A percentile compares a stretch with the other conserved stretches of the same genome.
Evolutionary conservation across 2,113 vertebrate genomes (phyloP).

Genomic region (Columba livia): DNA sequence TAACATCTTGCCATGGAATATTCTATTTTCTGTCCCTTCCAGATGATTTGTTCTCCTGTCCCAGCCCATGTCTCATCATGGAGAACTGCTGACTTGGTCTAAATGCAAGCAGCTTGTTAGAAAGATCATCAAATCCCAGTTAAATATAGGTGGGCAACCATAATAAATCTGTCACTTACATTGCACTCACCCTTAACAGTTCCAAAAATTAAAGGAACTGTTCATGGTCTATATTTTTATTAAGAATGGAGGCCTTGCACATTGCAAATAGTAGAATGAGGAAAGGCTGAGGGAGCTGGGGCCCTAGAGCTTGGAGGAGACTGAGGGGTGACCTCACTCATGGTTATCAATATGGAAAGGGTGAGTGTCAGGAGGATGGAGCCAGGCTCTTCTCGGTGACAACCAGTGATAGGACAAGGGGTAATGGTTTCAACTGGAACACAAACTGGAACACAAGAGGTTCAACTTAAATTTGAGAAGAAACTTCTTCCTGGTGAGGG

Average conservation of each 20-base stretch:
- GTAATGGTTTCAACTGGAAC: too few relatives aligned
- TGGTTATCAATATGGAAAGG: too few relatives aligned
- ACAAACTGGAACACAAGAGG: too few relatives aligned
- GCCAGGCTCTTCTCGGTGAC: too few relatives aligned
- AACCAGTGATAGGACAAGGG: too few relatives aligned
- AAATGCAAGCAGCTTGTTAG: slow-evolving; percentile 14
- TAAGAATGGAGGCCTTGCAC: not conserved
- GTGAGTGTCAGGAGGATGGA: too few relatives aligned
- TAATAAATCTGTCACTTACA: not conserved
- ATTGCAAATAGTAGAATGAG: too few relatives aligned
- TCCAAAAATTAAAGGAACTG: not conserved
- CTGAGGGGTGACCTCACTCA: too few relatives aligned
- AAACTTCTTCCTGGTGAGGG: too few relatives aligned
- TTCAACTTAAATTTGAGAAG: too few relatives aligned
- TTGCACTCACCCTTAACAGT: not conserved
- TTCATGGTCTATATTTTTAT: not conserved
- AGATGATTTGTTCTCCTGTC: not conserved
- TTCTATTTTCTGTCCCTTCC: not conserved
- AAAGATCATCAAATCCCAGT: not conserved
- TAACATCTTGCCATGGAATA: not conserved
- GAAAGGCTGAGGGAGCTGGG: too few relatives aligned
- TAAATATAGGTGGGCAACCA: slow-evolving; percentile 16
- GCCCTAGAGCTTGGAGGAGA: too few relatives aligned
- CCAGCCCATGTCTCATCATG: not conserved
- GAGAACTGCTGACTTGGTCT: slow-evolving; percentile 30